phyloP scores from a whole-genome alignment of 92 coral and sea anemone species.

The Galaxea fascicularis region DNA sequence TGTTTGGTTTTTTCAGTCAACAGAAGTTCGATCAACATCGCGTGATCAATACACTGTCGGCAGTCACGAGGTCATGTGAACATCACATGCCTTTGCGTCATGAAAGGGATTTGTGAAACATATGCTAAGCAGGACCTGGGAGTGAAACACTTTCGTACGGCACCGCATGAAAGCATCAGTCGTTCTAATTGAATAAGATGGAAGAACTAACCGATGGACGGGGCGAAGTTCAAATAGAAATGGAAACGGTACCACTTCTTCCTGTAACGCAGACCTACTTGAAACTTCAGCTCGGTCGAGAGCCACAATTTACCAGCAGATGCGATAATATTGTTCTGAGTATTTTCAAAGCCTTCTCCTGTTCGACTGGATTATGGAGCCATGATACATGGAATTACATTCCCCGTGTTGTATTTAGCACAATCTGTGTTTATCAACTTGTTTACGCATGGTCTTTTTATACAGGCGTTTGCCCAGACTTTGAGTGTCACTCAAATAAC shows the following conservation, averaged over 20 bases:
- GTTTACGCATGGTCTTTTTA: constrained; percentile 27
- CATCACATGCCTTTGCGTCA: no score
- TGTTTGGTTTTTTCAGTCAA: no score
- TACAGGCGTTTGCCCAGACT: neutral
- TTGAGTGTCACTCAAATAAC: constrained; percentile 49
- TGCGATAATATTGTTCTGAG: neutral
- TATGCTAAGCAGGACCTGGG: no score
- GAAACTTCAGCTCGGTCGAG: constrained; percentile 31
- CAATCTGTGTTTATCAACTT: constrained; percentile 54
- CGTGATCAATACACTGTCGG: no score
- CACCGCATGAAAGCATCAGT: neutral
- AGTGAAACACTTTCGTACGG: no score
- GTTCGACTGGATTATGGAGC: constrained; percentile 65
- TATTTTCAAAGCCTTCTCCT: constrained; percentile 44
- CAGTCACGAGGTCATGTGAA: no score
- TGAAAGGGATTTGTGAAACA: no score
- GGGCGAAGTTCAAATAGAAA: neutral
- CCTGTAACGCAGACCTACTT: neutral
- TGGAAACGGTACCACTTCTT: neutral
- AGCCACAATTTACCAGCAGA: neutral
- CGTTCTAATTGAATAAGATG: neutral
- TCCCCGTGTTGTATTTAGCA: constrained; percentile 38
- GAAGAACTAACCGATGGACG: neutral
- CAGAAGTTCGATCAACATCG: no score
- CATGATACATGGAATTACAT: constrained; percentile 51